These are phyloP conservation scores for Ameiurus melas DNA, from an alignment of 2,113 vertebrate genomes.

Conservation along the genomic window DNA sequence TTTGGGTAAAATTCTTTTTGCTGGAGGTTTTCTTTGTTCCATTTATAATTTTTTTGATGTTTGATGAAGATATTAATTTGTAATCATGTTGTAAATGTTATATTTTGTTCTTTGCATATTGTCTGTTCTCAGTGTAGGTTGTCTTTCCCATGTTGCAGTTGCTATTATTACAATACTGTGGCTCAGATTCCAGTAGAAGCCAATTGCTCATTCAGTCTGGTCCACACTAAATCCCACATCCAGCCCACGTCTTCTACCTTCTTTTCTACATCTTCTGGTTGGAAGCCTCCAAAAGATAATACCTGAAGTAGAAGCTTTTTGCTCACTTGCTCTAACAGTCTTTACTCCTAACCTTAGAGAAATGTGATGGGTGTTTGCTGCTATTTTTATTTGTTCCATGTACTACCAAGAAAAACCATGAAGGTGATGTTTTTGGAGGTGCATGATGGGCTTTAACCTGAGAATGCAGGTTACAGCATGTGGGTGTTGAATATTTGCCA, in stretches of 20 bases:
- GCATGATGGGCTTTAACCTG: conserved; percentile 5
- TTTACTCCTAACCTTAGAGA: neutral
- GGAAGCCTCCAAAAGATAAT: neutral
- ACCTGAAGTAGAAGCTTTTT: neutral
- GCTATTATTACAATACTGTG: neutral
- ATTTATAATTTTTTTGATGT: neutral
- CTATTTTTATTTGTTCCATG: conserved; percentile 20
- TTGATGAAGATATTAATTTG: neutral
- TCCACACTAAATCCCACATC: conserved; percentile 1
- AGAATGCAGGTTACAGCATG: neutral
- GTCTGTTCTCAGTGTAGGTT: neutral
- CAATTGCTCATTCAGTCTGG: neutral
- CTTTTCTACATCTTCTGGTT: neutral
- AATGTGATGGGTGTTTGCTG: conserved; percentile 10
- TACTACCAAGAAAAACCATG: neutral
- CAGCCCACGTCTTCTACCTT: neutral
- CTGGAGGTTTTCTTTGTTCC: neutral
- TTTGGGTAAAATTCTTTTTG: neutral
- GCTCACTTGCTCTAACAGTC: neutral
- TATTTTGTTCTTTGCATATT: neutral
- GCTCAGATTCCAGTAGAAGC: neutral
- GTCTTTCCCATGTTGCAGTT: neutral
- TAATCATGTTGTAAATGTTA: neutral
- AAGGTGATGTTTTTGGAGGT: neutral
- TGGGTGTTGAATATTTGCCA: neutral